Evolutionary conservation across 2,113 vertebrate genomes (phyloP), one percentile per base, ranked within the genome.

Genomic region (Mirounga angustirostris): DNA sequence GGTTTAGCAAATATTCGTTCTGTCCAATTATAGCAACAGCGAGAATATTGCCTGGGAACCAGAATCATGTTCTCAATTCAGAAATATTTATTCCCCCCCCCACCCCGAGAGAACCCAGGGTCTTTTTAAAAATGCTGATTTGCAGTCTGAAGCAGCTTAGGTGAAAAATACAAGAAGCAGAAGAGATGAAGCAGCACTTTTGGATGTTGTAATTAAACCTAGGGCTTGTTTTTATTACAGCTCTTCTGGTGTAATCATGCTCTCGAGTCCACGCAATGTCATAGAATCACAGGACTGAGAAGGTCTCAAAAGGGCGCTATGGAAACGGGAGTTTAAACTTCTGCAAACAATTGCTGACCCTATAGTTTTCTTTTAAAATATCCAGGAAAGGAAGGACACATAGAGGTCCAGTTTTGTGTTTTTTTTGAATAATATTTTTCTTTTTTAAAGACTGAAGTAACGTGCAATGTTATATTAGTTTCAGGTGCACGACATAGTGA

Each of bases 41-140:
- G 69, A 69, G 89, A 73, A 33, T 61, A 71, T 3, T 71, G 16
- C 54, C 46, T 58, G 79, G 59, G 78, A 95, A 69, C 16, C 40
- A 92, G 78, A 92, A 52, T 30, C 19, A 2, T 43, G 40, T 84
- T 74, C 56, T 88, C 14, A 94, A 78, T 73, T 36, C 40, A 86
- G 28, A 90, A 85, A 40, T 58, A 82, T 83, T 86, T 93, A 19
- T 43, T 83, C 8, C 19, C 56, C 19, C 18, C 19, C 1, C 6
- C 54, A 4, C 30, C 33, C 40, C 50, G 50, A 52, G 11, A 89
- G 88, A 93, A 40, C 9, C n/a, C n/a, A 94, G 19, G 28, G 91
- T 65, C 89, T 97, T 95, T 85, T 95, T 15, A 2, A 96, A 97
- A 98, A 94, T 95, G 74, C 43, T 97, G 80, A 97, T 97, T 97